Percentiles rank a stretch among this genome's conserved stretches.
Evolutionary conservation across 2,888 invertebrate species (phyloP).

Genomic region (Calliscelio sp.): DNA sequence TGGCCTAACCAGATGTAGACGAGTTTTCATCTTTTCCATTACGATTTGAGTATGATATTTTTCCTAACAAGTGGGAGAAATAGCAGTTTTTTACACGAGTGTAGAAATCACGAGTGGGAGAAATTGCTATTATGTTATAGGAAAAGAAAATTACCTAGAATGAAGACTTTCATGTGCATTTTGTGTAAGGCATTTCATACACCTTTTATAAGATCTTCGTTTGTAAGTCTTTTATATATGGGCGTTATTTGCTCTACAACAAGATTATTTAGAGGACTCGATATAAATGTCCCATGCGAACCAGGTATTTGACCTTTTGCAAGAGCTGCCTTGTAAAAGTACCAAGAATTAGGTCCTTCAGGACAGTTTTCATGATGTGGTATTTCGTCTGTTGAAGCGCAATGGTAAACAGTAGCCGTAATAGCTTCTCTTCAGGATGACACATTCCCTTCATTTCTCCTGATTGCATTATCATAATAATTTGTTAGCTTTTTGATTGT

Average conservation of each 20-base stretch:
- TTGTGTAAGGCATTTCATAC: constrained; percentile 3
- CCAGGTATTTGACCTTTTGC: constrained; percentile 9
- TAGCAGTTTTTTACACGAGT: no score
- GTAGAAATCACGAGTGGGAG: no score
- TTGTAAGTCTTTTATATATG: neutral
- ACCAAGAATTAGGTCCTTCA: constrained; percentile 2
- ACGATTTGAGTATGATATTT: no score
- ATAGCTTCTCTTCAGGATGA: neutral
- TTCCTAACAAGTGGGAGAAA: no score
- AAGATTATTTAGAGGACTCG: neutral
- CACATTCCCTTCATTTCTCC: neutral
- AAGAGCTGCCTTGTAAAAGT: constrained; percentile 5
- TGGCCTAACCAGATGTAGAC: no score
- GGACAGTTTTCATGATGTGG: constrained; percentile 16
- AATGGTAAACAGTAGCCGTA: neutral
- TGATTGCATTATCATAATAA: neutral
- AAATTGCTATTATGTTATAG: no score
- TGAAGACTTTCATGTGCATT: constrained; percentile 19
- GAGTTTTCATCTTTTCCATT: no score
- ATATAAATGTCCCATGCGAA: constrained; percentile 8
- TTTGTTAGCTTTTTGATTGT: no score
- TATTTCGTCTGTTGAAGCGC: neutral
- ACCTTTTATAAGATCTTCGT: constrained; percentile 10
- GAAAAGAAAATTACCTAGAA: neutral
- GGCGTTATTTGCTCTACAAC: neutral